A percentile compares a stretch with the other conserved stretches of the same genome.
phyloP scores from a whole-genome alignment of 2,797 vertebrate genomes.

The Dallia pectoralis region DNA sequence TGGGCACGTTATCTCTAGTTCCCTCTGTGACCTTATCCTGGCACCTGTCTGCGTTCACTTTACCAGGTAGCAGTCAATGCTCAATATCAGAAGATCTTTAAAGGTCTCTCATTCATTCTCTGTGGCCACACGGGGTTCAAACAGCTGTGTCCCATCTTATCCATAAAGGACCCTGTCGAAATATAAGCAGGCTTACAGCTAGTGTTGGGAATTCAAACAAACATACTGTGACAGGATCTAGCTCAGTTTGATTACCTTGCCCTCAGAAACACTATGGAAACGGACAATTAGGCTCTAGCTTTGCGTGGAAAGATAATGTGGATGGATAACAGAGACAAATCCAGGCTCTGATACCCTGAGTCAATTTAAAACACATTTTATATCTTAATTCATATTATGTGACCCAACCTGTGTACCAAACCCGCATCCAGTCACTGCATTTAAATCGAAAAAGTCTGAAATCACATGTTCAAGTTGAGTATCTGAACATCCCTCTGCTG shows the following conservation, averaged over 20 bases:
- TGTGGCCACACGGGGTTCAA: neutral
- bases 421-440: neutral
- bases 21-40: too few relatives aligned
- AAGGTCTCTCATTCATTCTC: neutral
- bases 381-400: neutral
- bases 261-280: conserved; percentile 1
- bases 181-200: neutral
- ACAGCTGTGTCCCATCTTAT: neutral
- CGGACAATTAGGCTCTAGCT: neutral
- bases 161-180: neutral
- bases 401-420: neutral
- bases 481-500: neutral
- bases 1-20: too few relatives aligned
- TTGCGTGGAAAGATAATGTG: neutral
- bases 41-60: too few relatives aligned
- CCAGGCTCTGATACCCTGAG: neutral
- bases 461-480: neutral
- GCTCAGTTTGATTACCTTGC: conserved; percentile 9
- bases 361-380: neutral
- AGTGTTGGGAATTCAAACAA: neutral
- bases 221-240: conserved; percentile 9
- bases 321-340: neutral
- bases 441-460: neutral
- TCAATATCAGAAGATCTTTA: neutral
- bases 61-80: too few relatives aligned